Evolutionary conservation across 2,797 vertebrate genomes (phyloP).

Genomic region (Valencia hispanica): DNA sequence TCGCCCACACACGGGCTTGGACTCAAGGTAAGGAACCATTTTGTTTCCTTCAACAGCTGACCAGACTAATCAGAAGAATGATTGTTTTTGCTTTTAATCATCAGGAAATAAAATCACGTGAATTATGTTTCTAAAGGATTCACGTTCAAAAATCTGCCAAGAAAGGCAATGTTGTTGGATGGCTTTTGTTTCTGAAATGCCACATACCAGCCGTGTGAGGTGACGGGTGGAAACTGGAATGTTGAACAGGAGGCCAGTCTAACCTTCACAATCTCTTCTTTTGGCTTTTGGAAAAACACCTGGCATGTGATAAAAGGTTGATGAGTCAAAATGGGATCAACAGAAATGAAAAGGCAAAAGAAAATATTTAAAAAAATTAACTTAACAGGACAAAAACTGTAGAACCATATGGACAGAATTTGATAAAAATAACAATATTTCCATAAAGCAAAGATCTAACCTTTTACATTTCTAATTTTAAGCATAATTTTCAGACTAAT

Average conservation of each 20-base stretch:
- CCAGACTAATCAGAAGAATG: neutral
- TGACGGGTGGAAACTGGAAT: conserved; percentile 27
- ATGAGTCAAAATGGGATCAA: neutral
- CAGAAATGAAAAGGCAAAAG: neutral
- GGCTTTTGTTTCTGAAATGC: conserved; percentile 56
- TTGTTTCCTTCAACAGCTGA: neutral
- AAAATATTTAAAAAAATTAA: neutral
- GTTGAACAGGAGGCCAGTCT: neutral
- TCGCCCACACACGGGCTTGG: neutral
- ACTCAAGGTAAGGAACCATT: conserved; percentile 49
- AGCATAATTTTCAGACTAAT: neutral
- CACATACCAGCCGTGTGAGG: conserved; percentile 64
- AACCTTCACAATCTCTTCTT: neutral
- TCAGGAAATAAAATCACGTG: neutral
- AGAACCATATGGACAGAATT: neutral
- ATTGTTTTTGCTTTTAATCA: neutral
- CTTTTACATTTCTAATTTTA: neutral
- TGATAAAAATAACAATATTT: neutral
- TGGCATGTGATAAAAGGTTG: neutral
- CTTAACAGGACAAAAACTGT: neutral
- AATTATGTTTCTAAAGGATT: neutral
- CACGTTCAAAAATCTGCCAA: neutral
- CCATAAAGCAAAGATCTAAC: neutral
- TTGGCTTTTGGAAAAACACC: neutral
- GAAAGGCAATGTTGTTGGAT: neutral